Percentiles rank a stretch among this genome's conserved stretches.
phyloP scores from a whole-genome alignment of 2,113 vertebrate genomes.

The Xiphias gladius region DNA sequence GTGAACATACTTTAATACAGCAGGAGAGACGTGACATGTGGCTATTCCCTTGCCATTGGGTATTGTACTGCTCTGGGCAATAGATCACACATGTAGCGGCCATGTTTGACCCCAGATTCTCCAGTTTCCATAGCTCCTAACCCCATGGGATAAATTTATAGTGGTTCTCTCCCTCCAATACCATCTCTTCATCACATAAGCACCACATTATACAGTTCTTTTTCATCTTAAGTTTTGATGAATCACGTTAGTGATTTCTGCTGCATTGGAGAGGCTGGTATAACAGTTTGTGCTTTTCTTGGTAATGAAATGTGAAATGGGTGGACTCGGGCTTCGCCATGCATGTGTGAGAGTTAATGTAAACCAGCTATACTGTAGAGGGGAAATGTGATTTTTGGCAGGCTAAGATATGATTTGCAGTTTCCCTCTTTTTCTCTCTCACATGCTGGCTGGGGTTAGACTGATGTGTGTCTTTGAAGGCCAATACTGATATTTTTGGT shows the following conservation, averaged over 20 bases:
- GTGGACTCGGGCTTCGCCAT: conserved; percentile 63
- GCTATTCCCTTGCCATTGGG: conserved; percentile 37
- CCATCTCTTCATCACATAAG: conserved; percentile 35
- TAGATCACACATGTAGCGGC: conserved; percentile 58
- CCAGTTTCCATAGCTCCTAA: conserved; percentile 58
- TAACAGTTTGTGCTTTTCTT: conserved; percentile 68
- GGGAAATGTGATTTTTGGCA: conserved; percentile 83
- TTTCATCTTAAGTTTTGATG: conserved; percentile 56
- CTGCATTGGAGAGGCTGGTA: conserved; percentile 48
- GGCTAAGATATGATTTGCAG: conserved; percentile 75
- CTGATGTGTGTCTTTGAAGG: conserved; percentile 61
- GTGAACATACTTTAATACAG: conserved; percentile 30
- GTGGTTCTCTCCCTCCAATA: conserved; percentile 5
- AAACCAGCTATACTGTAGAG: conserved; percentile 77
- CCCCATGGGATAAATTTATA: conserved; percentile 53
- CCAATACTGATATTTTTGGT: conserved; percentile 52
- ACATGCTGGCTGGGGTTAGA: conserved; percentile 54
- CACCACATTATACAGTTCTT: conserved; percentile 47
- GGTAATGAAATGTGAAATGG: conserved; percentile 79
- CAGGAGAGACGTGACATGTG: conserved; percentile 43
- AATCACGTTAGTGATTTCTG: conserved; percentile 52
- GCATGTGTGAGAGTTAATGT: conserved; percentile 79
- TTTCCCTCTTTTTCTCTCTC: conserved; percentile 63
- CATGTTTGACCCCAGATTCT: conserved; percentile 53
- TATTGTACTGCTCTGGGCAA: conserved; percentile 41